phyloP scores from a whole-genome alignment of 2,113 vertebrate species.

The Verasper variegatus region DNA sequence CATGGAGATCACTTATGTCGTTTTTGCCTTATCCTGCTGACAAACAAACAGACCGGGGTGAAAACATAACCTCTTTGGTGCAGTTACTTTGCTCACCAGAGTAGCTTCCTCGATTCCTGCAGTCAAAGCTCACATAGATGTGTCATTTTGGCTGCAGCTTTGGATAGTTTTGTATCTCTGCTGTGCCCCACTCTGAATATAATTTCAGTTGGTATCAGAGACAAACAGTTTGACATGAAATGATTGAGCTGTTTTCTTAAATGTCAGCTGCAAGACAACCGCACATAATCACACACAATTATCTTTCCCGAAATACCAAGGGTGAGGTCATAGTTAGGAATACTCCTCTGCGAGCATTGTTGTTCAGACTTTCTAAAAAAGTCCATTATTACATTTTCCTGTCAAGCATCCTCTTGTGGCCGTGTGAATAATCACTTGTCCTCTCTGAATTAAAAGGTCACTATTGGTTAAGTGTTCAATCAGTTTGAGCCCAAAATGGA shows the following conservation, averaged over 20 bases:
- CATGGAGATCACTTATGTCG: too few relatives aligned
- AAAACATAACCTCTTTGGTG: too few relatives aligned
- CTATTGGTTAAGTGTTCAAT: background rate
- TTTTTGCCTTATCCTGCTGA: too few relatives aligned
- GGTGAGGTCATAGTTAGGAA: background rate
- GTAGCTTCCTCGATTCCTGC: too few relatives aligned
- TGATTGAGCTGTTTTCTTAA: background rate
- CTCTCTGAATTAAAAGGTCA: background rate
- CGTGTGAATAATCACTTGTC: background rate
- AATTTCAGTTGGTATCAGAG: background rate
- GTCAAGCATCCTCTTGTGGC: background rate
- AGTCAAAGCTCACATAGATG: too few relatives aligned
- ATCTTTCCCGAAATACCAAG: background rate
- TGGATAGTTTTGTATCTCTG: too few relatives aligned
- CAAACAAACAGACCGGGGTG: too few relatives aligned
- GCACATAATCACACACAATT: background rate
- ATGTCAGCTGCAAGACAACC: background rate
- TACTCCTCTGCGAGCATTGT: background rate
- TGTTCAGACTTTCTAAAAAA: background rate
- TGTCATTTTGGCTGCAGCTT: too few relatives aligned
- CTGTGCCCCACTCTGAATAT: too few relatives aligned
- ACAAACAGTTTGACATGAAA: background rate
- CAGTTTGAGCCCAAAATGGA: background rate
- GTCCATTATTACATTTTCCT: background rate
- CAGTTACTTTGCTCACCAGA: too few relatives aligned